Conservation (phyloP, 2,113 vertebrate species). For the Leuciscus idus region DNA sequence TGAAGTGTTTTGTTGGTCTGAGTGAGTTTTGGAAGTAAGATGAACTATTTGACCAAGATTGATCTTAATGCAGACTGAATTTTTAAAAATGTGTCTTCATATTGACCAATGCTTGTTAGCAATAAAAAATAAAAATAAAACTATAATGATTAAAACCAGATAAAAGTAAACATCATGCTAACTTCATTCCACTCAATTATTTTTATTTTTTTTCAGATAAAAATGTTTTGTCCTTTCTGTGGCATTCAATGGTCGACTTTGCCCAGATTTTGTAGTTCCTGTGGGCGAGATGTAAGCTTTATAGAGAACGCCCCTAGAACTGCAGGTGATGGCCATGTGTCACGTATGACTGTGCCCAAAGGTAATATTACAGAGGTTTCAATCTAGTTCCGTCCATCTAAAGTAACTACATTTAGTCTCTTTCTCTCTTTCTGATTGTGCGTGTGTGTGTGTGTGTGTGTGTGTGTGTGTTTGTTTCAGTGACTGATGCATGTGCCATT, state of each 20-base stretch:
- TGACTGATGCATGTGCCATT: neutral
- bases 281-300: neutral
- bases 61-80: too few relatives aligned
- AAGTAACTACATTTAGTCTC: neutral
- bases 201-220: neutral
- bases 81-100: too few relatives aligned
- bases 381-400: neutral
- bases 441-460: too few relatives aligned
- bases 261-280: slow-evolving; percentile 2
- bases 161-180: too few relatives aligned
- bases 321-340: neutral
- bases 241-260: neutral
- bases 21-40: too few relatives aligned
- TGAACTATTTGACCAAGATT: too few relatives aligned
- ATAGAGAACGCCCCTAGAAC: neutral
- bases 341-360: neutral
- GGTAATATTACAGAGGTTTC: neutral
- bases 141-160: too few relatives aligned
- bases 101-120: too few relatives aligned
- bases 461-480: neutral
- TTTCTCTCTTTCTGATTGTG: neutral
- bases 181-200: too few relatives aligned
- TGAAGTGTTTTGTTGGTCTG: too few relatives aligned
- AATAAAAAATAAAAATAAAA: too few relatives aligned
- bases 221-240: neutral